Conservation (phyloP, 1,140 invertebrate genomes). For the Spodoptera litura region DNA sequence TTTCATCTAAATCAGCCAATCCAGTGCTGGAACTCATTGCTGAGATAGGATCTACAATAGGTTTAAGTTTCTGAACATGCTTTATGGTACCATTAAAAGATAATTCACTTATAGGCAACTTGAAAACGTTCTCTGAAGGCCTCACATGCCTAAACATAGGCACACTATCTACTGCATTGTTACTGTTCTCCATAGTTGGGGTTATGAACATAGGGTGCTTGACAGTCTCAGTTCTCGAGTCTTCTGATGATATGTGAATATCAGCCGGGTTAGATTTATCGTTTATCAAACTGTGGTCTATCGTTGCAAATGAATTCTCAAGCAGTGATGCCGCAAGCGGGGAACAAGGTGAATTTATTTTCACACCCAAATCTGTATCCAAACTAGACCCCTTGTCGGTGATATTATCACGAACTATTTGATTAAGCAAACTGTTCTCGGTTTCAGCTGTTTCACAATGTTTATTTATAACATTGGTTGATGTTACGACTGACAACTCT, state of each 20-base stretch:
- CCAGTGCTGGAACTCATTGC: conserved; percentile 68
- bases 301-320: conserved; percentile 66
- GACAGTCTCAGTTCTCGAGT: conserved; percentile 68
- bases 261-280: conserved; percentile 71
- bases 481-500: conserved; percentile 68
- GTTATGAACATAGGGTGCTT: conserved; percentile 77
- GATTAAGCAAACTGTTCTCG: conserved; percentile 60
- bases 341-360: conserved; percentile 63
- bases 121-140: conserved; percentile 74
- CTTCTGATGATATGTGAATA: conserved; percentile 70
- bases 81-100: conserved; percentile 84
- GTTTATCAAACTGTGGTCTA: conserved; percentile 66
- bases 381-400: conserved; percentile 61
- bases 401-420: conserved; percentile 55
- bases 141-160: conserved; percentile 73
- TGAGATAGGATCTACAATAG: conserved; percentile 78
- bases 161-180: conserved; percentile 83
- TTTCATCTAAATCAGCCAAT: conserved; percentile 61
- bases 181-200: conserved; percentile 85
- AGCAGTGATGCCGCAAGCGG: conserved; percentile 63
- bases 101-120: conserved; percentile 81
- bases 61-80: conserved; percentile 81
- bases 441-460: conserved; percentile 63
- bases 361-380: conserved; percentile 60
- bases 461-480: conserved; percentile 64